Percentiles rank a stretch among this genome's conserved stretches.
Evolutionary conservation across 1,140 invertebrate species (phyloP).

Genomic region (Kradibia gibbosae): DNA sequence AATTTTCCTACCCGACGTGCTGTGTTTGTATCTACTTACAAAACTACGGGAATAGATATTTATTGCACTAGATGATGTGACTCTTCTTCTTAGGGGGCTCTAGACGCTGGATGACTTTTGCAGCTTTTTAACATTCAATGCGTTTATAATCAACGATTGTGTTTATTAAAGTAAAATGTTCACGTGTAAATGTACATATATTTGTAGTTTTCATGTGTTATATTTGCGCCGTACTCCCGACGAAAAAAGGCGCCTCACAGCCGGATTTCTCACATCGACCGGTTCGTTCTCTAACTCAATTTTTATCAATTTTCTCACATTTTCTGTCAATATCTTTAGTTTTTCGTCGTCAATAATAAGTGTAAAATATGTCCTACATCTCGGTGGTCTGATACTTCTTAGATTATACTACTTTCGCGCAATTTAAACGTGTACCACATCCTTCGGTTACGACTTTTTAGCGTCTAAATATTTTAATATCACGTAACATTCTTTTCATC

Average conservation of each 20-base stretch:
- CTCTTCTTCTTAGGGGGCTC: constrained; percentile 30
- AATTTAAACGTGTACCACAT: neutral
- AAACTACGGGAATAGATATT: constrained; percentile 51
- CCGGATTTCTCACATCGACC: constrained; percentile 49
- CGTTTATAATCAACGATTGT: neutral
- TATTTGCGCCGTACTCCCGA: constrained; percentile 35
- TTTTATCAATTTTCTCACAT: constrained; percentile 20
- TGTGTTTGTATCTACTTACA: constrained; percentile 45
- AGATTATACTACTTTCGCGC: constrained; percentile 32
- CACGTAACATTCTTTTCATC: neutral
- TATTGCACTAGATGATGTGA: constrained; percentile 52
- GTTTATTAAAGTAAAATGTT: constrained; percentile 22
- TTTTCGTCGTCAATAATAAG: neutral
- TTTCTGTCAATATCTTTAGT: neutral
- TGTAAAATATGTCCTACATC: constrained; percentile 14
- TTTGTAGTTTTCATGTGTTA: constrained; percentile 11
- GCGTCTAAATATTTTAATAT: neutral
- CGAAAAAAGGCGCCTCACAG: constrained; percentile 51
- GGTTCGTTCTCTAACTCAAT: constrained; percentile 12
- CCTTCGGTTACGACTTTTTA: constrained; percentile 23
- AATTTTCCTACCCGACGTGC: constrained; percentile 7
- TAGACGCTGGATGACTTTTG: constrained; percentile 40
- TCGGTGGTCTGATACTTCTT: constrained; percentile 1
- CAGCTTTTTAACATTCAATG: constrained; percentile 7
- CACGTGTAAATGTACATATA: neutral